Evolutionary conservation across 53 echinoderm and acorn worm species (phyloP).

Genomic region (Antedon mediterranea): DNA sequence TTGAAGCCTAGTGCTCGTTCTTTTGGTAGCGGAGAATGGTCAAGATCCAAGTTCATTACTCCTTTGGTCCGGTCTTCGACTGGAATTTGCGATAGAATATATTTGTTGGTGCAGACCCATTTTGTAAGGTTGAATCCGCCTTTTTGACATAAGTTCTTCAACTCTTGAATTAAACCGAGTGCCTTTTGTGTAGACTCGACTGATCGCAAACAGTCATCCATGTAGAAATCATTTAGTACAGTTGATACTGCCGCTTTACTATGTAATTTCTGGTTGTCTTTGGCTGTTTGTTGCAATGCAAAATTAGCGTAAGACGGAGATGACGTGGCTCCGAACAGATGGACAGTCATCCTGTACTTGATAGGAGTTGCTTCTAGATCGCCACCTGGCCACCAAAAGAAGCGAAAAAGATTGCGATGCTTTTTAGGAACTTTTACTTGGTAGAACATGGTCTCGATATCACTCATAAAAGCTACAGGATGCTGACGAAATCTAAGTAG

Average conservation of each 20-base stretch:
- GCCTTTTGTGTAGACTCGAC: background rate
- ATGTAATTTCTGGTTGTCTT: background rate
- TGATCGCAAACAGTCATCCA: background rate
- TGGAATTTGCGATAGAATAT: slow-evolving; percentile 20
- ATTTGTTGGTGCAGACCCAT: slow-evolving; percentile 34
- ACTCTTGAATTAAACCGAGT: slow-evolving; percentile 16
- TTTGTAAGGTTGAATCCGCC: slow-evolving; percentile 45
- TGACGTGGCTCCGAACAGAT: background rate
- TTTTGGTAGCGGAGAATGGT: background rate
- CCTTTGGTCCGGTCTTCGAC: slow-evolving; percentile 20
- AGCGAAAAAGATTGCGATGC: background rate
- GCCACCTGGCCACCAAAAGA: background rate
- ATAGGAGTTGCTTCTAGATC: background rate
- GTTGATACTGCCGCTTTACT: background rate
- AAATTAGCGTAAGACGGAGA: background rate
- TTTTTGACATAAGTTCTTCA: slow-evolving; percentile 20
- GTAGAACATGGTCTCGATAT: background rate
- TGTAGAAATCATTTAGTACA: background rate
- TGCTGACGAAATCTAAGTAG: background rate
- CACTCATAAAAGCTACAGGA: background rate
- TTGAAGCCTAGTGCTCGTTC: background rate
- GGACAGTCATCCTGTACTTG: background rate
- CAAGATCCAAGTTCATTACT: slow-evolving; percentile 11
- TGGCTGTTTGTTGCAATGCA: background rate
- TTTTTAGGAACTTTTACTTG: background rate